Evolutionary conservation across 2,888 invertebrate species (phyloP), one percentile per base, ranked within the genome.

Genomic region (Agrotis puta): DNA sequence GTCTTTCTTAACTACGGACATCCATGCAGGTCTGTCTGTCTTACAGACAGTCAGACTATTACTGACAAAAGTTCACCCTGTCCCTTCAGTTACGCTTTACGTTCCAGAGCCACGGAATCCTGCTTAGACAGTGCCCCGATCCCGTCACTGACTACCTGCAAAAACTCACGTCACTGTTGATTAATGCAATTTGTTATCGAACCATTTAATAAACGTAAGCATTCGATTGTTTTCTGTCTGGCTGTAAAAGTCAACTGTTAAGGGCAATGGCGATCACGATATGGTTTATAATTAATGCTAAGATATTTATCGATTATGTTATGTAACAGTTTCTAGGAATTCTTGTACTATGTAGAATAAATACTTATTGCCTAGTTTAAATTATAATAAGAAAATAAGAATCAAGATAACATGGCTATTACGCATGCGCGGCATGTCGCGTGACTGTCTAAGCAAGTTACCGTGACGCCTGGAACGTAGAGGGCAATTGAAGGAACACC

Each of bases 221-320:
- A 77, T 61, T 59, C 14, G 2, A 67, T 67, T 76, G 58, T 81
- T 75, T 75, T 81, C 47, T 64, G n/a, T 24, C 22, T 54, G 13
- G 22, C 6, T 13, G 18, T 54, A 63, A 66, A 74, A 66, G 76
- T 74, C 74, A 64, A 64, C 27, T 27, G 54, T 24, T 74, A 54
- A 66, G 67, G 76, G 54, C 63, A 75, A 13, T 48, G 7, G 14
- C 7, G 22, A 63, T 74, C 79, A 75, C 79, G 63, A 79, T 58
- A 58, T 20, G 33, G 47, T 43, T 43, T 45, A 45, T 45, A 72
- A 72, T 58, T 53, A 48, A 63, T 59, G 33, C 51, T 53, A 58
- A 79, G 51, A 54, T 71, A 78, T 47, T 74, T 74, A 74, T 79
- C 11, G 53, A 13, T 58, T 33, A 63, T 24, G 16, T 63, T 24